A percentile compares a stretch with the other conserved stretches of the same genome.
phyloP scores from a whole-genome alignment of 2,888 invertebrate genomes.

The Metacarcinus magister region DNA sequence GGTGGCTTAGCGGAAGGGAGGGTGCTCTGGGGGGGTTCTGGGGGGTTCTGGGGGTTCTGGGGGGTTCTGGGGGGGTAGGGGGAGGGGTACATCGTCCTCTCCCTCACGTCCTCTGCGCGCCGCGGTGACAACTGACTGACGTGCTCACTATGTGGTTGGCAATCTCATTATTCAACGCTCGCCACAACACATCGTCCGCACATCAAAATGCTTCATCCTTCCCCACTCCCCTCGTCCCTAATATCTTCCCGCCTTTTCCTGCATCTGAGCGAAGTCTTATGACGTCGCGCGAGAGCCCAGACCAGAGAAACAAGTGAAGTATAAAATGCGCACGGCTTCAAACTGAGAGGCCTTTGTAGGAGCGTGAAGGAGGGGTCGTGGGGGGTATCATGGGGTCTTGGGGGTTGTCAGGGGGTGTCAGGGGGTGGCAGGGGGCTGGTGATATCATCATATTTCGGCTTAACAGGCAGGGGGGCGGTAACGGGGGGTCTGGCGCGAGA shows the following conservation, averaged over 20 bases:
- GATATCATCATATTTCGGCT: conserved; percentile 79
- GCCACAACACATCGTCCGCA: conserved; percentile 52
- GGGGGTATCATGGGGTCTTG: no score
- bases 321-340: conserved; percentile 79
- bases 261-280: conserved; percentile 65
- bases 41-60: no score
- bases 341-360: conserved; percentile 79
- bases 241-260: neutral
- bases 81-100: neutral
- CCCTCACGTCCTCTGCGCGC: conserved; percentile 57
- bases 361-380: conserved; percentile 73
- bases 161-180: conserved; percentile 73
- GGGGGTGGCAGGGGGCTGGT: neutral
- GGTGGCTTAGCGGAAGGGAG: neutral
- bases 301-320: conserved; percentile 74
- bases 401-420: no score
- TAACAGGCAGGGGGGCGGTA: conserved; percentile 61
- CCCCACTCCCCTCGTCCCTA: neutral
- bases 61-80: neutral
- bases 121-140: conserved; percentile 75
- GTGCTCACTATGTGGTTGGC: conserved; percentile 74
- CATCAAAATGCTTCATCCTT: neutral
- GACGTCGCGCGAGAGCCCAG: conserved; percentile 54
- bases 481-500: conserved; percentile 9
- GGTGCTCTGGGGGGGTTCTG: neutral